Percentiles rank a stretch among this genome's conserved stretches.
phyloP scores from a whole-genome alignment of 2,797 vertebrate species.

The Brotula barbata region DNA sequence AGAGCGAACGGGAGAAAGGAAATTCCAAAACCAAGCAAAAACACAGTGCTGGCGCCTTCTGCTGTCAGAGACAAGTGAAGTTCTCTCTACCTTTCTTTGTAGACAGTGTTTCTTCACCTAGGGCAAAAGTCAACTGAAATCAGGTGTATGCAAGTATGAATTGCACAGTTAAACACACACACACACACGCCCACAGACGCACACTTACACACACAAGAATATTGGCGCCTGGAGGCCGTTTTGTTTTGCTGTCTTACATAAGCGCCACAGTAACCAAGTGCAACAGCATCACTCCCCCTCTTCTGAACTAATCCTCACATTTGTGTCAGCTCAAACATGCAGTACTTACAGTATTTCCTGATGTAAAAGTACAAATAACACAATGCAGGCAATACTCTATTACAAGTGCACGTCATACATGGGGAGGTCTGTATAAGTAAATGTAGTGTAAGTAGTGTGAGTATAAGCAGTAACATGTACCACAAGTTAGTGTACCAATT shows the following conservation, averaged over 20 bases:
- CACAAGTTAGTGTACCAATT: too few relatives aligned
- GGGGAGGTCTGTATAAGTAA: too few relatives aligned
- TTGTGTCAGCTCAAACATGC: slow-evolving; percentile 15
- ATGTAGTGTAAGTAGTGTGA: too few relatives aligned
- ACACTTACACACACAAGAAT: slow-evolving; percentile 27
- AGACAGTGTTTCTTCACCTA: slow-evolving; percentile 50
- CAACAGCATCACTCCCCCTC: slow-evolving; percentile 35
- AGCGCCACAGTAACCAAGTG: slow-evolving; percentile 48
- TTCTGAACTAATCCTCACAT: slow-evolving; percentile 47
- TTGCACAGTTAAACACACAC: slow-evolving; percentile 39
- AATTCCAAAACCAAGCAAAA: slow-evolving; percentile 66
- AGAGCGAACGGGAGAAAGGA: slow-evolving; percentile 59
- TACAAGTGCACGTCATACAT: too few relatives aligned
- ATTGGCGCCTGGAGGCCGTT: slow-evolving; percentile 33
- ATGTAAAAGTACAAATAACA: not conserved
- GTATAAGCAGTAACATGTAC: too few relatives aligned
- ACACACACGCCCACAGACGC: not conserved
- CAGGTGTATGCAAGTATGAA: slow-evolving; percentile 54
- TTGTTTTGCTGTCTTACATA: slow-evolving; percentile 65
- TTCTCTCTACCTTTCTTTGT: slow-evolving; percentile 58
- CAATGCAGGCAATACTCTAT: too few relatives aligned
- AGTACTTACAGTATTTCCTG: not conserved
- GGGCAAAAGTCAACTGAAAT: slow-evolving; percentile 71
- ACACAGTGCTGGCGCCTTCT: slow-evolving; percentile 64
- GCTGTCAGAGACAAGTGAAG: slow-evolving; percentile 64